Evolutionary conservation across 2,797 vertebrate species (phyloP).

Genomic region (Centropyge bicolor): DNA sequence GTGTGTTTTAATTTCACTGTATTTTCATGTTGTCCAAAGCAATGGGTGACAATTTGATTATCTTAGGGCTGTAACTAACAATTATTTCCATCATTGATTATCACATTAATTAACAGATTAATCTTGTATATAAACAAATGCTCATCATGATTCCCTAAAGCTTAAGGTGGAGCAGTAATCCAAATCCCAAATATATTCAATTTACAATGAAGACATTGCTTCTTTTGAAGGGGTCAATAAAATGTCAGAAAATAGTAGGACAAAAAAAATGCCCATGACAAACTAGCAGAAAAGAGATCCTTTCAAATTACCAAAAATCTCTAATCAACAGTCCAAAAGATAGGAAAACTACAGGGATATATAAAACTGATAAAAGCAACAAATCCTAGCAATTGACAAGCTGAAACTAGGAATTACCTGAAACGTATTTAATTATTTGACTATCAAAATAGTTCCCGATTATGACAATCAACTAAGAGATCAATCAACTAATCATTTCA

Average conservation of each 20-base stretch:
- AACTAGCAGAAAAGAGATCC: background rate
- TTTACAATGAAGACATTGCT: background rate
- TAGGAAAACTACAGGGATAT: background rate
- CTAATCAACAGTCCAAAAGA: background rate
- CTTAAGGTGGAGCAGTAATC: background rate
- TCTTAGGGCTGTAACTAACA: constrained; percentile 1
- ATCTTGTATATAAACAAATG: background rate
- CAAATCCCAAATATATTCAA: background rate
- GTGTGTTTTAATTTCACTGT: constrained; percentile 24
- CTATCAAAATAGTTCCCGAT: background rate
- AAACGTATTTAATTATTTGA: background rate
- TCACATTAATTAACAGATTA: constrained; percentile 5
- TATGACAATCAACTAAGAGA: background rate
- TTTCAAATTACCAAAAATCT: background rate
- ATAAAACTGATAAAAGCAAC: background rate
- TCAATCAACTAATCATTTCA: background rate
- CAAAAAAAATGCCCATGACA: background rate
- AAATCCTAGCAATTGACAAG: background rate
- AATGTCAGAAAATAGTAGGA: background rate
- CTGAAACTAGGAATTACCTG: background rate
- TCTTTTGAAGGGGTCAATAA: background rate
- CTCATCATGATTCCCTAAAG: background rate
- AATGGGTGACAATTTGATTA: background rate
- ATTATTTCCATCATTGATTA: constrained; percentile 22
- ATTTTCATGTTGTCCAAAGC: background rate